Conservation (phyloP, 2,888 invertebrate species). For the Imbricaverruca yamaguchii region DNA sequence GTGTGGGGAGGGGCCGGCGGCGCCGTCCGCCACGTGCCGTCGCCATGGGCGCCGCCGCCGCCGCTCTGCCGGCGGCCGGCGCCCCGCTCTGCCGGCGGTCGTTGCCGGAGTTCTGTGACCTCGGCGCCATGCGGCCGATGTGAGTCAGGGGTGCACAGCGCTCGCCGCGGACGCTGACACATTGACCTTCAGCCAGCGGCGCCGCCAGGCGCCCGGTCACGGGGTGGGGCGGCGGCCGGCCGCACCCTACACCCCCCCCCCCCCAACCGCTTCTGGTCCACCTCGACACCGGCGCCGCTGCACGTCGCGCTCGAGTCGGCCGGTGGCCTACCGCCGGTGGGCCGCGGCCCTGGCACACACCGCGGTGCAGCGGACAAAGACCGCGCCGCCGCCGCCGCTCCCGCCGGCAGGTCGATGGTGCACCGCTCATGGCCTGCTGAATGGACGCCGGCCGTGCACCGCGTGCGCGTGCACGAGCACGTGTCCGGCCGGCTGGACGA, state of each 20-base stretch:
- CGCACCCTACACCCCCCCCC: neutral
- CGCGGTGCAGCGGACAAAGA: neutral
- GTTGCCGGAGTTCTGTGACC: neutral
- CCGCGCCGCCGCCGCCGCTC: neutral
- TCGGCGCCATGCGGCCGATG: neutral
- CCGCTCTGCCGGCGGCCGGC: neutral
- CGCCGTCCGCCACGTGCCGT: no score
- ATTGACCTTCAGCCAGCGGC: conserved; percentile 13
- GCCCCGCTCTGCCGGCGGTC: neutral
- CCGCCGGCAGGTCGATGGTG: no score
- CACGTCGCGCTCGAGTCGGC: neutral
- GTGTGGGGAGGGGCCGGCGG: no score
- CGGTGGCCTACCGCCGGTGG: neutral
- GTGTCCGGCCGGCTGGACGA: no score
- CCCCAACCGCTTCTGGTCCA: neutral
- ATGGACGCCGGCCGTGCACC: no score
- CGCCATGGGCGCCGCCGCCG: neutral
- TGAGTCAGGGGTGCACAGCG: neutral
- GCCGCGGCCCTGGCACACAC: no score
- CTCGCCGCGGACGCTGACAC: neutral
- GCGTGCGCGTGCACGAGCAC: no score
- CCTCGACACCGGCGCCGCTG: neutral
- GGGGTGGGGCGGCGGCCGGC: neutral
- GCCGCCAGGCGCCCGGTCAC: neutral
- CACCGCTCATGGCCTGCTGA: no score